A percentile compares a stretch with the other conserved stretches of the same genome.
Conservation (phyloP, 2,113 vertebrate species). For the Notothenia rossii region DNA sequence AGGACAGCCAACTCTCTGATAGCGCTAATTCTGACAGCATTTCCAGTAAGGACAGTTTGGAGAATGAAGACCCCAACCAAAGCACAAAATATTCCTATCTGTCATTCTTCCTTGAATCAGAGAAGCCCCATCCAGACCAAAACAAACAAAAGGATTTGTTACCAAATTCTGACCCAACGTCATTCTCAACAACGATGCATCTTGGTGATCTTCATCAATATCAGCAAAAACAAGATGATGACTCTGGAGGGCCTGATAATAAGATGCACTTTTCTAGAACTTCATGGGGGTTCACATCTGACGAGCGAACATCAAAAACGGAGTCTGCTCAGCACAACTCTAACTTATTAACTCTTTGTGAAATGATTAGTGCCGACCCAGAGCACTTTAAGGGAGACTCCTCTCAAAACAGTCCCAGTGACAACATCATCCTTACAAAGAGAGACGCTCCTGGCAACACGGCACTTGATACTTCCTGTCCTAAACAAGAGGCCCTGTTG, state of each 20-base stretch:
- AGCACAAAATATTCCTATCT: slow-evolving; percentile 63
- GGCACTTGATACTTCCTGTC: slow-evolving; percentile 66
- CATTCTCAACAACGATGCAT: slow-evolving; percentile 74
- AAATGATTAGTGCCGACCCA: slow-evolving; percentile 14
- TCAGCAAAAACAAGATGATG: slow-evolving; percentile 64
- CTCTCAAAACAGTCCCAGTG: slow-evolving; percentile 41
- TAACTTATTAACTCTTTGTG: slow-evolving; percentile 45
- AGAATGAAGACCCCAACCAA: slow-evolving; percentile 81
- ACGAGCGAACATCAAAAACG: slow-evolving; percentile 28
- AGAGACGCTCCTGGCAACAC: slow-evolving; percentile 56
- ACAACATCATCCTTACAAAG: slow-evolving; percentile 60
- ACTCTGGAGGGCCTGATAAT: slow-evolving; percentile 59
- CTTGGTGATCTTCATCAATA: slow-evolving; percentile 62
- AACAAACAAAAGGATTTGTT: slow-evolving; percentile 53
- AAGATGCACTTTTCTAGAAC: slow-evolving; percentile 61
- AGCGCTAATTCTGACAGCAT: slow-evolving; percentile 86
- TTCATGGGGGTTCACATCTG: slow-evolving; percentile 35
- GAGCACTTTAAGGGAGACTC: slow-evolving; percentile 24
- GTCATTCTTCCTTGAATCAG: slow-evolving; percentile 64
- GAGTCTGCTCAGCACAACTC: slow-evolving; percentile 36
- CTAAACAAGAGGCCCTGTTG: slow-evolving; percentile 69
- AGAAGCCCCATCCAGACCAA: slow-evolving; percentile 59
- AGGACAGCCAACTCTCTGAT: slow-evolving; percentile 86
- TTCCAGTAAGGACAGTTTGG: slow-evolving; percentile 92
- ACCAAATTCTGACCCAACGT: slow-evolving; percentile 55